Evolutionary conservation across 1,140 invertebrate genomes (phyloP).

Genomic region (Drosophila ohnishii): DNA sequence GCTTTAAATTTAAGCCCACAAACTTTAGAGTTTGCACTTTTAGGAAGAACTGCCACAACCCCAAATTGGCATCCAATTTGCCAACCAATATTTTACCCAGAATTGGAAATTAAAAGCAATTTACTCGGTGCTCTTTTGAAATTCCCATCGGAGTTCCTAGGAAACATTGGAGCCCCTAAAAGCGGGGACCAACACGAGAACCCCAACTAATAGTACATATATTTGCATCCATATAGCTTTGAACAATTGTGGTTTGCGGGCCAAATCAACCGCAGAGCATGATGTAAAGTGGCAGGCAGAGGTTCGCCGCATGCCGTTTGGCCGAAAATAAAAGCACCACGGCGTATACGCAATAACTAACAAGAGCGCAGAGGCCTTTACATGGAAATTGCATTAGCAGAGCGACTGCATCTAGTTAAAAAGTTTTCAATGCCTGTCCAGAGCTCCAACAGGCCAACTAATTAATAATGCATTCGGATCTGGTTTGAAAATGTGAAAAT

Average conservation of each 20-base stretch:
- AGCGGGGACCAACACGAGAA: background rate
- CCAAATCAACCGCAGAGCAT: constrained; percentile 36
- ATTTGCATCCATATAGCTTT: constrained; percentile 12
- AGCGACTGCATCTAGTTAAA: constrained; percentile 43
- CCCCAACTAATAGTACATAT: constrained; percentile 10
- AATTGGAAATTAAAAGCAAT: constrained; percentile 25
- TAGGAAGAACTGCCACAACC: background rate
- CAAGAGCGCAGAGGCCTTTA: constrained; percentile 23
- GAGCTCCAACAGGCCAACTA: constrained; percentile 27
- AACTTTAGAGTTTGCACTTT: background rate
- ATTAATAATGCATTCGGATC: constrained; percentile 74
- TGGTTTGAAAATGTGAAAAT: constrained; percentile 57
- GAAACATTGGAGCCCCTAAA: constrained; percentile 1
- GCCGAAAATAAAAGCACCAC: constrained; percentile 29
- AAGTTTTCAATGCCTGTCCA: constrained; percentile 19
- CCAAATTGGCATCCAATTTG: constrained; percentile 3
- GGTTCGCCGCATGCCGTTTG: constrained; percentile 33
- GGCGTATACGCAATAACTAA: constrained; percentile 58
- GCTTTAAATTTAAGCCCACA: background rate
- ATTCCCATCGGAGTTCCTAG: background rate
- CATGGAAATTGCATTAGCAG: constrained; percentile 66
- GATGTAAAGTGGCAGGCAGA: constrained; percentile 38
- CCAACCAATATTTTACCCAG: constrained; percentile 6
- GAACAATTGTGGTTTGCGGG: constrained; percentile 32
- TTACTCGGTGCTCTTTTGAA: constrained; percentile 11